phyloP scores from a whole-genome alignment of 1,140 invertebrate species.

The Lepidurus couesii region DNA sequence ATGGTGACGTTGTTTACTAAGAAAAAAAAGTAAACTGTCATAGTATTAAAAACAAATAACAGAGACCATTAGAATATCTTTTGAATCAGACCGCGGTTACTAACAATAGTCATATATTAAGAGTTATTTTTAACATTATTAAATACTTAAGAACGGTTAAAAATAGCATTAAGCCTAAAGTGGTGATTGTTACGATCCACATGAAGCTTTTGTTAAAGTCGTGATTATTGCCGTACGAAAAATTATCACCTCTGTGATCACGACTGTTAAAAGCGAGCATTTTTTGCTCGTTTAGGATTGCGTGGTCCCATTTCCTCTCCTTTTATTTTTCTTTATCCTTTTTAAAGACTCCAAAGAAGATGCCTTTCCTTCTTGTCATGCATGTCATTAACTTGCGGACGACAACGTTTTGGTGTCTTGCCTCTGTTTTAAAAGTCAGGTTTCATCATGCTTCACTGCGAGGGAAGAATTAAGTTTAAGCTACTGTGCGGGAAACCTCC shows the following conservation, averaged over 20 bases:
- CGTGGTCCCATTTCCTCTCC: neutral
- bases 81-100: too few relatives aligned
- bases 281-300: neutral
- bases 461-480: conserved; percentile 2
- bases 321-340: neutral
- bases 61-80: too few relatives aligned
- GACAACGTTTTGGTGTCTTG: neutral
- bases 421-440: neutral
- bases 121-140: too few relatives aligned
- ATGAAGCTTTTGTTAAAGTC: neutral
- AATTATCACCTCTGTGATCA: conserved; percentile 15
- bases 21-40: too few relatives aligned
- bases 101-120: too few relatives aligned
- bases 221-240: conserved; percentile 5
- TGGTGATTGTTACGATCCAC: too few relatives aligned
- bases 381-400: conserved; percentile 8
- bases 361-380: conserved; percentile 4
- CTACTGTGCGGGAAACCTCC: neutral
- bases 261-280: conserved; percentile 11
- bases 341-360: too few relatives aligned
- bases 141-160: too few relatives aligned
- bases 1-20: too few relatives aligned
- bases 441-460: neutral
- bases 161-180: too few relatives aligned
- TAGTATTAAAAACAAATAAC: too few relatives aligned